Base-by-base conservation (phyloP, 2,113 vertebrate genomes). In the Prionailurus bengalensis region DNA sequence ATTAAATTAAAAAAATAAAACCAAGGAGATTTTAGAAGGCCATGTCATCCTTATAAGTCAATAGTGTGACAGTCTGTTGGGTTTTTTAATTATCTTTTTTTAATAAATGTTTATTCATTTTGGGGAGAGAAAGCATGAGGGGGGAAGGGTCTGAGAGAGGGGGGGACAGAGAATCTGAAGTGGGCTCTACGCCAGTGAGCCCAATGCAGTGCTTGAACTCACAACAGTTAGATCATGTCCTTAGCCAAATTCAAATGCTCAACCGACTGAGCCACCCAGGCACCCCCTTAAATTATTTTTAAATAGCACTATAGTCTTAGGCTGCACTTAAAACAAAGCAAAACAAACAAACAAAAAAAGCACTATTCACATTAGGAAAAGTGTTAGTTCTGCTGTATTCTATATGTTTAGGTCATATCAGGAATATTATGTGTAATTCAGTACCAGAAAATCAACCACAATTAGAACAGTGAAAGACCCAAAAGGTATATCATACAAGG, bases 1-100 rank as follows among this genome's bases (percentile, higher is more conserved):
- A 27, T 31, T 76, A 48, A 78, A 45, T 76, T 76, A 25, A 16
- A 94, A 92, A 94, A 84, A 88, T 79, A 91, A 91, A 65, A 83
- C 23, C 29, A 51, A 4, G 55, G 33, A 66, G n/a, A 42, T 61
- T 89, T 88, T 36, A 91, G 36, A 88, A 81, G 42, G 6, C 9
- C n/a, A 39, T 45, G 48, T 11, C 74, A 78, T 25, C n/a, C 12
- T 16, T 79, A 13, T 27, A 7, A 91, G 42, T 92, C 73, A 89
- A 76, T 16, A 71, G 11, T 68, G 4, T 31, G 13, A 27, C 1
- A 85, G 10, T 29, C 48, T 78, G 19, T 68, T 93, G 33, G 23
- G 7, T 74, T 71, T 93, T 85, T 11, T 36, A 36, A 36, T 36
- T 86, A 45, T 79, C 89, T 73, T 58, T 42, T 25, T 61, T 61